phyloP scores from a whole-genome alignment of 1,140 invertebrate species.

The Yoshiicerus persimilis region DNA sequence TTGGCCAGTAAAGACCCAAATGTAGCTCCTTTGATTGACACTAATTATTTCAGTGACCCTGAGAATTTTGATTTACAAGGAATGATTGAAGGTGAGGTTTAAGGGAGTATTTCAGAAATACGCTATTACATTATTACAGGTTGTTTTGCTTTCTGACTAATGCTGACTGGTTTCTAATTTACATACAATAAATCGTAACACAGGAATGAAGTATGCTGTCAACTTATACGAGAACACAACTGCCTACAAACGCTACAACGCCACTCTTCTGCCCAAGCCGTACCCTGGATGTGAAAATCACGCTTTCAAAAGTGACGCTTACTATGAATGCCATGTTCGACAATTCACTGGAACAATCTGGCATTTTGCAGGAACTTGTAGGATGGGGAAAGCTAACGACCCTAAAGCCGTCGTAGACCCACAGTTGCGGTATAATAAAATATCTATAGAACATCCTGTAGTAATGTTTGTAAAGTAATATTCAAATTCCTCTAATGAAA shows the following conservation, averaged over 20 bases:
- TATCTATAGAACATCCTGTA: no score
- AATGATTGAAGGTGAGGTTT: background rate
- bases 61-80: background rate
- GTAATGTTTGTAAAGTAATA: no score
- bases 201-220: background rate
- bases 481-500: no score
- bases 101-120: no score
- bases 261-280: background rate
- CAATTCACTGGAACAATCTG: constrained; percentile 85
- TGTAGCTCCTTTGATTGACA: background rate
- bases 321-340: constrained; percentile 48
- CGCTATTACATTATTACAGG: no score
- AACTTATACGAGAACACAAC: background rate
- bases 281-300: background rate
- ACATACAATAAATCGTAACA: background rate
- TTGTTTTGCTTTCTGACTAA: background rate
- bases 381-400: constrained; percentile 72
- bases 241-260: background rate
- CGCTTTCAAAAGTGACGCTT: background rate
- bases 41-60: background rate
- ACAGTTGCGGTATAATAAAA: constrained; percentile 55
- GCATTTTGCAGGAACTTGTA: constrained; percentile 85
- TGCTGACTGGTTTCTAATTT: background rate
- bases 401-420: constrained; percentile 43
- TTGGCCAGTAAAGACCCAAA: background rate